Percentiles rank a stretch among this genome's conserved stretches.
These are phyloP conservation scores for Ephialtes manifestator DNA, from an alignment of 2,888 invertebrate species.

Conservation along the genomic window DNA sequence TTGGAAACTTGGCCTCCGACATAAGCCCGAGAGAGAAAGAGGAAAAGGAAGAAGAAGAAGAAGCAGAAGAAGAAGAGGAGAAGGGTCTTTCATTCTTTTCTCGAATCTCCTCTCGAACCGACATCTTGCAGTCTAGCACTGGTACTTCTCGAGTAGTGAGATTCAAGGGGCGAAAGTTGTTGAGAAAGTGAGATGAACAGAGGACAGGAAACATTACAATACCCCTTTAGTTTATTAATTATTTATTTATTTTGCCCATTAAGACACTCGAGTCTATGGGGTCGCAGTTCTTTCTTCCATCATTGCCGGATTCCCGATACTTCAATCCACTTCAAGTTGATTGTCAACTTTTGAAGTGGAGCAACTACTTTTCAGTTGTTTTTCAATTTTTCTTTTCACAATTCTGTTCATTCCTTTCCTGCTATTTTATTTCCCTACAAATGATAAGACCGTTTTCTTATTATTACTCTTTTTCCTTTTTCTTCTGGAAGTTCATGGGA, in stretches of 20 bases:
- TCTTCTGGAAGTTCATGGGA: conserved; percentile 16
- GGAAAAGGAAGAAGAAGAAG: too few relatives aligned
- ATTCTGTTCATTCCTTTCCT: not conserved
- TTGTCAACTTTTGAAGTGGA: not conserved
- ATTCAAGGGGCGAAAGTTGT: conserved; percentile 18
- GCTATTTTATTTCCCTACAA: conserved; percentile 15
- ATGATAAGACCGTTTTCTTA: conserved; percentile 22
- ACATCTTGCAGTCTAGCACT: not conserved
- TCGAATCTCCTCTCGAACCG: not conserved
- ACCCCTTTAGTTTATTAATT: conserved; percentile 38
- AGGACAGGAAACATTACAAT: conserved; percentile 16
- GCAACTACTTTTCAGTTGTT: not conserved
- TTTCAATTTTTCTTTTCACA: not conserved
- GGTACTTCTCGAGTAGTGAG: not conserved
- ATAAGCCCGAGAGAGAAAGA: too few relatives aligned
- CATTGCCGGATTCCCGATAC: conserved; percentile 23
- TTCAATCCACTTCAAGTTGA: conserved; percentile 27
- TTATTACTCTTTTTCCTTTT: not conserved
- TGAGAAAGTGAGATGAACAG: conserved; percentile 14
- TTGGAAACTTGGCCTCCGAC: too few relatives aligned
- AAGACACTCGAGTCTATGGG: not conserved
- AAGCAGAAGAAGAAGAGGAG: too few relatives aligned
- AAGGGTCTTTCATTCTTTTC: not conserved
- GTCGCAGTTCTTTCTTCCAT: not conserved
- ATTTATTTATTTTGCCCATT: conserved; percentile 21